These are phyloP conservation scores for Temnothorax unifasciatus DNA, from an alignment of 2,888 invertebrate genomes.

Conservation along the genomic window DNA sequence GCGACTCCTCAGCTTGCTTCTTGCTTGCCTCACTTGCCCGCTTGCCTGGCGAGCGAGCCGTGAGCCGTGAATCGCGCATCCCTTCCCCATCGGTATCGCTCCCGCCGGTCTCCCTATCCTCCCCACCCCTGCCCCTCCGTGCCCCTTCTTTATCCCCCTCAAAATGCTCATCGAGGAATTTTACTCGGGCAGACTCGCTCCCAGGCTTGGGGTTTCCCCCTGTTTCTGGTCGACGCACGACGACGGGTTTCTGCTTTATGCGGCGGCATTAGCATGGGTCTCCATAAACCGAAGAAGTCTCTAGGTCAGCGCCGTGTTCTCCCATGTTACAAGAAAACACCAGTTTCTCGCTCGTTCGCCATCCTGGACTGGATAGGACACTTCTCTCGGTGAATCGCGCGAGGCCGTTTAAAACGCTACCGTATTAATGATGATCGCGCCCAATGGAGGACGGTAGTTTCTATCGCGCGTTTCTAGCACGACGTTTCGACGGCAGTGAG, in stretches of 20 bases:
- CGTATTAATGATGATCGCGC: constrained; percentile 10
- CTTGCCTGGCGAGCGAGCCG: constrained; percentile 82
- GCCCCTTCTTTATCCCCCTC: constrained; percentile 46
- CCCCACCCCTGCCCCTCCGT: constrained; percentile 39
- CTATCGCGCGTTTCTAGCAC: neutral
- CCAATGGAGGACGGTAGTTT: neutral
- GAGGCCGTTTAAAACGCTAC: constrained; percentile 5
- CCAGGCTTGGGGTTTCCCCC: constrained; percentile 75
- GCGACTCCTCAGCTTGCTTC: constrained; percentile 80
- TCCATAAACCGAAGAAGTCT: constrained; percentile 82
- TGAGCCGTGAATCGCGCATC: constrained; percentile 81
- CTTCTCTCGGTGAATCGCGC: neutral
- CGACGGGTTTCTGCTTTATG: constrained; percentile 70
- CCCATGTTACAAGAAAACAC: constrained; percentile 29
- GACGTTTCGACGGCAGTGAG: neutral
- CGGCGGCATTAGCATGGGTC: constrained; percentile 79
- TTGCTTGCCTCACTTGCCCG: constrained; percentile 71
- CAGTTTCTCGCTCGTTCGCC: constrained; percentile 19
- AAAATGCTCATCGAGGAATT: constrained; percentile 83
- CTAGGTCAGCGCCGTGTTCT: constrained; percentile 82
- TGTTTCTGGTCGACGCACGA: constrained; percentile 65
- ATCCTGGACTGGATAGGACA: neutral
- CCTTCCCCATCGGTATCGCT: constrained; percentile 62
- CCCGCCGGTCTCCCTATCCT: constrained; percentile 28
- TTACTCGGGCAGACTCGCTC: constrained; percentile 84